Evolutionary conservation across 2,113 vertebrate genomes (phyloP), one percentile per base, ranked within the genome.

Genomic region (Albula goreensis): DNA sequence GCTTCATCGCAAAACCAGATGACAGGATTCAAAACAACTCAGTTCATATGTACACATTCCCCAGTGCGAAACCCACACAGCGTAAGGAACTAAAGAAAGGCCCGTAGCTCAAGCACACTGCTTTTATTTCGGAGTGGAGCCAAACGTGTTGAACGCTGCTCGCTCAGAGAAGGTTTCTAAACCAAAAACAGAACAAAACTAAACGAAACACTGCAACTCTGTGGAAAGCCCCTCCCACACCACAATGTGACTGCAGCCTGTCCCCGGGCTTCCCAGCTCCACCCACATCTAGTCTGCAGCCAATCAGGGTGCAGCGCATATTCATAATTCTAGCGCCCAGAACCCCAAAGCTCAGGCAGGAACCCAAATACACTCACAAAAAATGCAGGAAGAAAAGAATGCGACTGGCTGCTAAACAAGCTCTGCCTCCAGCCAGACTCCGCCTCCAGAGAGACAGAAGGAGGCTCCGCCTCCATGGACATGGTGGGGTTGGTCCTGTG

Each of bases 161-260:
- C 4, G 74, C 7, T 25, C 83, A 78, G 52, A 78, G 41, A 78
- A 31, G 51, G 11, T 78, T 50, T 53, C 74, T 22, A 78, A 52
- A 77, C 77, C 51, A 60, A 51, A 85, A 63, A 78, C 74, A 11
- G 41, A 78, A 31, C n/a, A 51, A 85, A 63, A 78, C 74, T 48
- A 78, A 78, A 31, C n/a, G 48, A 50, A 50, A 79, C 78, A 79
- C 78, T 9, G 77, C 19, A 25, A 15, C 74, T 49, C 66, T 48
- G 51, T 19, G 51, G 41, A 4, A 57, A 85, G 84, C 52, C 52
- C 84, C 78, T 49, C 25, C 17, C n/a, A 4, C 12, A 52, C 4
- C 22, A 53, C 22, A 41, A 41, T 84, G 19, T 49, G 78, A 56
- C 51, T 48, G 10, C 10, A 56, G 81, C 52, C n/a, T 57, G 25